phyloP scores from a whole-genome alignment of 1,140 invertebrate species.

The Probaryconus sp. region DNA sequence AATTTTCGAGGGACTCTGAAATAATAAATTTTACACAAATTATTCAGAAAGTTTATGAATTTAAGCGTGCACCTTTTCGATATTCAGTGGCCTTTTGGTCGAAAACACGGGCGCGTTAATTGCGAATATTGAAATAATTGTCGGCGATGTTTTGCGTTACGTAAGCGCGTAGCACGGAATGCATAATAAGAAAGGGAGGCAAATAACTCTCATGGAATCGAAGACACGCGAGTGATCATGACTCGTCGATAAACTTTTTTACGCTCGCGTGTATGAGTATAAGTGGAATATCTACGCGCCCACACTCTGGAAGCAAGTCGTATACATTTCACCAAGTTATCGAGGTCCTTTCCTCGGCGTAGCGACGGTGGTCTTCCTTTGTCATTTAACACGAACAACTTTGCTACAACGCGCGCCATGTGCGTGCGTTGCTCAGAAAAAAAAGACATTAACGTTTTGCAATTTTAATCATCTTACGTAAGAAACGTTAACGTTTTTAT shows the following conservation, averaged over 20 bases:
- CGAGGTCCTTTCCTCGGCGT: slow-evolving; percentile 54
- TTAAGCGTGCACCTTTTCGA: slow-evolving; percentile 49
- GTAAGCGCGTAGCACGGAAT: slow-evolving; percentile 57
- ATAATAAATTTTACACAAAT: too few species aligned
- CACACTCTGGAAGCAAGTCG: slow-evolving; percentile 43
- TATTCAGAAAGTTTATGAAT: slow-evolving; percentile 36
- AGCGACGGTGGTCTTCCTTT: slow-evolving; percentile 61
- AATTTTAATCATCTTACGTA: too few species aligned
- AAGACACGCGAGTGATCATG: slow-evolving; percentile 56
- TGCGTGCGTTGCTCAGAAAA: too few species aligned
- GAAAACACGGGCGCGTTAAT: slow-evolving; percentile 45
- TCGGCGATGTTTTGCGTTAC: slow-evolving; percentile 39
- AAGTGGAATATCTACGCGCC: slow-evolving; percentile 52
- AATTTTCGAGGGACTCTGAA: too few species aligned
- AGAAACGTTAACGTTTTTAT: too few species aligned
- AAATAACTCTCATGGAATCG: slow-evolving; percentile 48
- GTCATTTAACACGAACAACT: slow-evolving; percentile 46
- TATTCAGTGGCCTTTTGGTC: slow-evolving; percentile 17
- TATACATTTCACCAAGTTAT: slow-evolving; percentile 60
- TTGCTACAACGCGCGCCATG: too few species aligned
- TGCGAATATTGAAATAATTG: slow-evolving; percentile 55
- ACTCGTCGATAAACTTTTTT: slow-evolving; percentile 49
- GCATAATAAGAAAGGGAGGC: slow-evolving; percentile 34
- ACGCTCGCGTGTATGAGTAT: slow-evolving; percentile 26
- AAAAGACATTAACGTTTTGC: too few species aligned